Percentiles rank a stretch among this genome's conserved stretches.
Evolutionary conservation across 2,113 vertebrate genomes (phyloP).

Genomic region (Anser brachyrhynchus): DNA sequence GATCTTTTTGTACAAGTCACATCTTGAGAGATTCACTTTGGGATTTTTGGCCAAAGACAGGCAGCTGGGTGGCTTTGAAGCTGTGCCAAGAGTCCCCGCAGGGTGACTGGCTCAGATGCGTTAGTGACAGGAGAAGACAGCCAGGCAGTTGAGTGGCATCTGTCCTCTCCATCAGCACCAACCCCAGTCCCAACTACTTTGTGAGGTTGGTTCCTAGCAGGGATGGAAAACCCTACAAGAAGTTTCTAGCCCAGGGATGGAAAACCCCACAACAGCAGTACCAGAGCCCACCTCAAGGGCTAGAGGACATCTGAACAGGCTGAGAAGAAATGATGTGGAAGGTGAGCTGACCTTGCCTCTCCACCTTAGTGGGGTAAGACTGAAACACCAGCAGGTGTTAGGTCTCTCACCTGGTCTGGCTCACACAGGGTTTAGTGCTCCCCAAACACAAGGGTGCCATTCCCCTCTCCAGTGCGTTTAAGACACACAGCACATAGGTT

Average conservation of each 20-base stretch:
- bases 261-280: neutral
- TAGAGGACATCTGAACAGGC: neutral
- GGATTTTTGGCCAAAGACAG: neutral
- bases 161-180: neutral
- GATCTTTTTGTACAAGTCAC: neutral
- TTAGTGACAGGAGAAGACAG: neutral
- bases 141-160: neutral
- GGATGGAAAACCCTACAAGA: neutral
- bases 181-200: neutral
- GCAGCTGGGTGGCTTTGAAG: too few species aligned
- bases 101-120: neutral
- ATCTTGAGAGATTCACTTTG: neutral
- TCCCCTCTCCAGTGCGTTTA: neutral
- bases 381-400: neutral
- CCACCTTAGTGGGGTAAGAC: neutral
- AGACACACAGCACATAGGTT: rapidly evolving
- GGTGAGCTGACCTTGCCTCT: neutral
- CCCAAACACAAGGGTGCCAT: neutral
- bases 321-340: neutral
- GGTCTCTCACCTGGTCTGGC: neutral
- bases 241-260: neutral
- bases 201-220: too few species aligned
- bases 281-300: neutral
- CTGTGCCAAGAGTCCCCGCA: neutral
- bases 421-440: neutral